Percentiles rank a stretch among this genome's conserved stretches.
Evolutionary conservation across 1,140 invertebrate species (phyloP).

Genomic region (Sitodiplosis mosellana): DNA sequence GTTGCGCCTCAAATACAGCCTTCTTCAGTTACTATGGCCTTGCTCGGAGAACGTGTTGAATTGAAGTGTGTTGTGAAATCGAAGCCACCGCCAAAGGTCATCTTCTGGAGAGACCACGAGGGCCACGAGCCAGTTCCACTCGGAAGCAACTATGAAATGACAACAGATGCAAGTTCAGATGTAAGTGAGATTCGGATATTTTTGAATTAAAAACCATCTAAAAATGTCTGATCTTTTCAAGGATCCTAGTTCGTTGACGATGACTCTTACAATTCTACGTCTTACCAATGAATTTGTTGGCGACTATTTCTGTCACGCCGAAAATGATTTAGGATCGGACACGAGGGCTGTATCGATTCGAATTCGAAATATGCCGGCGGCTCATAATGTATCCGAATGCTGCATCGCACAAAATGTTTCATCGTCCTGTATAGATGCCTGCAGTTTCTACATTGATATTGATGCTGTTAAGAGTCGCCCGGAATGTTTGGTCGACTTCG

Average conservation of each 20-base stretch:
- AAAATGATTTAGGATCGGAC: conserved; percentile 55
- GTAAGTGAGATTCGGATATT: too few relatives aligned
- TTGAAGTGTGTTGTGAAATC: conserved; percentile 57
- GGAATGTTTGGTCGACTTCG: conserved; percentile 60
- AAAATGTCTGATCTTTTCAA: too few relatives aligned
- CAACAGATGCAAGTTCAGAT: conserved; percentile 31
- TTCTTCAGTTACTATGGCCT: conserved; percentile 51
- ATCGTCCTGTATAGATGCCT: conserved; percentile 52
- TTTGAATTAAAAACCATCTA: too few relatives aligned
- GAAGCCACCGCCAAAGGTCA: conserved; percentile 54
- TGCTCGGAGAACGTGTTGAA: conserved; percentile 46
- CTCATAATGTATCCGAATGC: conserved; percentile 52
- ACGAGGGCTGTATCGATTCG: conserved; percentile 51
- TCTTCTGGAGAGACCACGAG: conserved; percentile 56
- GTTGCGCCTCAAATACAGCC: conserved; percentile 56
- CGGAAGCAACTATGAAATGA: conserved; percentile 50
- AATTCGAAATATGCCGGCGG: conserved; percentile 33
- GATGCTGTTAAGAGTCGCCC: conserved; percentile 57
- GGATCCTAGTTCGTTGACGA: conserved; percentile 39
- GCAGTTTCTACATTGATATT: conserved; percentile 61
- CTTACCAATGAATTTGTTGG: conserved; percentile 48
- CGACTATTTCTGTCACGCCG: conserved; percentile 63
- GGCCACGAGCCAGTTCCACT: conserved; percentile 50
- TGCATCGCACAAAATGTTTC: conserved; percentile 58
- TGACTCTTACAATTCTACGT: conserved; percentile 50